Base-by-base conservation (phyloP, 2,797 vertebrate genomes). In the Pyrocephalus nanus region DNA sequence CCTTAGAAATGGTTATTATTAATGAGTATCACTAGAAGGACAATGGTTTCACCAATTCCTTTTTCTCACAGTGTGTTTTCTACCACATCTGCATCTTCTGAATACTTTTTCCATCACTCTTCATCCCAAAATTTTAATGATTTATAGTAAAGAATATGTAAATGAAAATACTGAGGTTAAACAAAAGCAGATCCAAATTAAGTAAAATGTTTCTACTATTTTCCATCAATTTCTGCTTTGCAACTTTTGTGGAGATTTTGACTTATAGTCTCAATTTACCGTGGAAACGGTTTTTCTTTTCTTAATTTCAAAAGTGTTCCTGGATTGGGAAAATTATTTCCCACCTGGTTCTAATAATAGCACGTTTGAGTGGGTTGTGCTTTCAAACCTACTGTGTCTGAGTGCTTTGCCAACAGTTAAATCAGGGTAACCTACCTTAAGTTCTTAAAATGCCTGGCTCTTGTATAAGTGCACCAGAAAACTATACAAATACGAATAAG, bases 331-430 rank as follows among this genome's bases (percentile, higher is more conserved):
- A 94, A 95, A 75, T 45, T 88, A 73, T 93, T 93, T 93, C 70
- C 18, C 93, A 94, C 94, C 92, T 96, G 94, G 88, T 83, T 95
- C 94, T 90, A 95, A 94, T 65, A 88, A 91, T 84, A 96, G 76
- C 34, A 72, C 27, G 25, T 90, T 72, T 91, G 90, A 91, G 94
- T 95, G 62, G 86, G 94, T 47, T 93, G 87, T 74, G 42, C 61
- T 92, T 86, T 95, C 90, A 94, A 66, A 90, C 88, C 62, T 93
- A 58, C 72, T 54, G 38, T 84, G 65, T 86, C 48, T 76, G 75
- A 91, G 30, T 65, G 83, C 16, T 96, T 96, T 94, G 91, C 78
- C 81, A 96, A 86, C 69, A 90, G 78, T 88, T 76, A 89, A 93
- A 96, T 65, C 77, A 94, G 86, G 86, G 50, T 95, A 95, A 96